Conservation (phyloP, 30 jellyfish, hydroid and myxozoan species). For the Cassiopea xamachana region DNA sequence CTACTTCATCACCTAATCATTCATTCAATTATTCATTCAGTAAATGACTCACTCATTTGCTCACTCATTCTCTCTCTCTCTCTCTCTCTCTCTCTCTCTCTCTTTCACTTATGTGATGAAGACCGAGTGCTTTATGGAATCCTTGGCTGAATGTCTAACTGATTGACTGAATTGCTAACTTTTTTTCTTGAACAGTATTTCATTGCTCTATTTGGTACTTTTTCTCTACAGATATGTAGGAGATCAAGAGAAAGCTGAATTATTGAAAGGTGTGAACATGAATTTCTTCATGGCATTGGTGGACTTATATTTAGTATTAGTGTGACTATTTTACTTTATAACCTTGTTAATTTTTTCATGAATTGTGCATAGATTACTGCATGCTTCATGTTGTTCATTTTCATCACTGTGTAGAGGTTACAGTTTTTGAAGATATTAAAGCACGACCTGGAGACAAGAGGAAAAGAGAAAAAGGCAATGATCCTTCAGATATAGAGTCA, state of each 20-base stretch:
- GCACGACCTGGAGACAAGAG: slow-evolving; percentile 90
- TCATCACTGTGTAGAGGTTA: slow-evolving; percentile 45
- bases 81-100: no score
- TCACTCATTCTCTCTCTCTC: no score
- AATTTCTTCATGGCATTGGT: neutral
- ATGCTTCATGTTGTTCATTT: neutral
- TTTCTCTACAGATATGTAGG: slow-evolving; percentile 72
- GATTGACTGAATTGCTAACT: neutral
- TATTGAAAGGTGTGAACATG: slow-evolving; percentile 55
- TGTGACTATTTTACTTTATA: no score
- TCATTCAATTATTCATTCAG: no score
- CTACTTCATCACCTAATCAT: no score
- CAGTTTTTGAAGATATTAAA: slow-evolving; percentile 86
- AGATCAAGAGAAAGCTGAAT: slow-evolving; percentile 69
- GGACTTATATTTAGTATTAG: no score
- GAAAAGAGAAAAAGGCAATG: slow-evolving; percentile 84
- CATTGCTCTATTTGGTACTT: no score
- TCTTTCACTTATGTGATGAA: no score
- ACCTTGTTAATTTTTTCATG: no score
- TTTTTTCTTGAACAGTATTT: neutral
- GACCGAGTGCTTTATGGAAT: neutral
- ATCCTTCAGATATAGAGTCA: slow-evolving; percentile 93
- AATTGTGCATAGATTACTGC: no score
- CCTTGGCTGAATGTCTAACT: neutral
- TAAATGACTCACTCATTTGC: neutral